These are phyloP conservation scores for Aporrectodea caliginosa DNA, from an alignment of 1,140 invertebrate genomes.

Conservation along the genomic window DNA sequence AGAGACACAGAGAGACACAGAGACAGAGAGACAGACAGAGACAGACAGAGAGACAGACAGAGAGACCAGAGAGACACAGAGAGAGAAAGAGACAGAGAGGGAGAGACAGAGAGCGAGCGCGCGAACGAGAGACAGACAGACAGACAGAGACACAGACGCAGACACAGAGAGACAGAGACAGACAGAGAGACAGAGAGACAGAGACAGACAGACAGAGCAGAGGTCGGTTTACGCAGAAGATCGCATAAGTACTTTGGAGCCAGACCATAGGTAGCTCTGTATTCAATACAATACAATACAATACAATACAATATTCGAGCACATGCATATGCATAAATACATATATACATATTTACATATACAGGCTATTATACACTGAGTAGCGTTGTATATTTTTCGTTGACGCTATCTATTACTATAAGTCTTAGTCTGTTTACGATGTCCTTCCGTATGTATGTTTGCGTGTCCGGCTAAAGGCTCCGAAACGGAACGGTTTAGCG, in stretches of 20 bases:
- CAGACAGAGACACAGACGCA: not conserved
- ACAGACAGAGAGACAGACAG: conserved; percentile 2
- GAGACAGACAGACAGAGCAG: not conserved
- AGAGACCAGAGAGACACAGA: conserved; percentile 2
- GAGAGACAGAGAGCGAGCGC: not conserved
- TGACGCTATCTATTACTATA: too few species aligned
- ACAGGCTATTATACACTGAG: too few species aligned
- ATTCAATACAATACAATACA: not conserved
- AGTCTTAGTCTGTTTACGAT: too few species aligned
- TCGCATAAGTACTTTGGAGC: not conserved
- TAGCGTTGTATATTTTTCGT: too few species aligned
- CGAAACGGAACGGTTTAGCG: too few species aligned
- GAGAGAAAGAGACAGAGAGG: conserved; percentile 16
- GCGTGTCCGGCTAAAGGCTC: too few species aligned
- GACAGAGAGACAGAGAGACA: not conserved
- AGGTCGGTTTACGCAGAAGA: not conserved
- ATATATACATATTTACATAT: too few species aligned
- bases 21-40: conserved; percentile 17
- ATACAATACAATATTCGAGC: too few species aligned
- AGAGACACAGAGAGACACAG: conserved; percentile 23
- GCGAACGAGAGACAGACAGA: conserved; percentile 1
- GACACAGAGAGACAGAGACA: not conserved
- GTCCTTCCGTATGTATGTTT: too few species aligned
- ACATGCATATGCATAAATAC: too few species aligned
- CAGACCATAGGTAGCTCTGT: not conserved